Conservation (phyloP, 1,140 invertebrate genomes). For the Euglossa dilemma region DNA sequence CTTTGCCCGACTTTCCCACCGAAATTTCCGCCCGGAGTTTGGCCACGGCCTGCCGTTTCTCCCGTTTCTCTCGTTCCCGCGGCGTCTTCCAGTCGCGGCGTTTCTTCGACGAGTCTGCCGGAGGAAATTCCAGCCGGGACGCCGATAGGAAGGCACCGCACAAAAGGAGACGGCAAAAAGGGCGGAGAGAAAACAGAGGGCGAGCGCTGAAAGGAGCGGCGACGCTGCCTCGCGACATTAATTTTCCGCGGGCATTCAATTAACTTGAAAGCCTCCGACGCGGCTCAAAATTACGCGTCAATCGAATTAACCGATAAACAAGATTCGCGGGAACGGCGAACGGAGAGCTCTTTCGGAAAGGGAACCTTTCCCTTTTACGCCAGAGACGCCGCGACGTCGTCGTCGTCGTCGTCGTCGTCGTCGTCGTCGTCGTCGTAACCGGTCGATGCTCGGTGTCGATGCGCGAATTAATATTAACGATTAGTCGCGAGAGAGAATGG, state of each 20-base stretch:
- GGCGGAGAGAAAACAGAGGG: conserved; percentile 27
- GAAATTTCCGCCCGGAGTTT: not conserved
- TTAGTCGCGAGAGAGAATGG: conserved; percentile 46
- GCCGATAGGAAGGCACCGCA: conserved; percentile 10
- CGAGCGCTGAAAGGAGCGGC: conserved; percentile 26
- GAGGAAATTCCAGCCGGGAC: conserved; percentile 19
- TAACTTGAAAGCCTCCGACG: conserved; percentile 68
- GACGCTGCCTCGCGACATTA: conserved; percentile 62
- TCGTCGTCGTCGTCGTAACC: too few relatives aligned
- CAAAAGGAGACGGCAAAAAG: not conserved
- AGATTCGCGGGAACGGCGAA: not conserved
- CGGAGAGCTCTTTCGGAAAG: not conserved
- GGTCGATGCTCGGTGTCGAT: too few relatives aligned
- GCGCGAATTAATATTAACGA: conserved; percentile 56
- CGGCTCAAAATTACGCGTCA: conserved; percentile 42
- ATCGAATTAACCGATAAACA: conserved; percentile 50
- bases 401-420: too few relatives aligned
- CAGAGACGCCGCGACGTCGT: too few relatives aligned
- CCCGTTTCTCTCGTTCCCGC: too few relatives aligned
- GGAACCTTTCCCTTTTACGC: not conserved
- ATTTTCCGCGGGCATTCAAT: conserved; percentile 64
- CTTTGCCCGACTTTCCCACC: too few relatives aligned
- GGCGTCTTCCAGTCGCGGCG: too few relatives aligned
- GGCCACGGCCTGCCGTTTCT: conserved; percentile 62
- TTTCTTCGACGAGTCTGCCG: not conserved